Conservation (phyloP, 2,888 invertebrate genomes). For the Strigamia transsilvanica region DNA sequence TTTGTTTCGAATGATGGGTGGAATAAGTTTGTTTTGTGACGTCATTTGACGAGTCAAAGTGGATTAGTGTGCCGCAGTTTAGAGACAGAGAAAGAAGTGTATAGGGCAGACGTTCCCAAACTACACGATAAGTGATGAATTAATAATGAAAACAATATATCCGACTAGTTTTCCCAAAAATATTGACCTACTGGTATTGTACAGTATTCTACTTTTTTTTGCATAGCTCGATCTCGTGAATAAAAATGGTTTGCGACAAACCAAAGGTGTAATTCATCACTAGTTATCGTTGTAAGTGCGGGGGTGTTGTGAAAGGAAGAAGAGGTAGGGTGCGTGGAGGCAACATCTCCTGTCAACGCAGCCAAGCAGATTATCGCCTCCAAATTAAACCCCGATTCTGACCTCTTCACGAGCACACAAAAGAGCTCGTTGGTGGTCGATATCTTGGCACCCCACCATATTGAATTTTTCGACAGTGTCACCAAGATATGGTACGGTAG, state of each 20-base stretch:
- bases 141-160: too few relatives aligned
- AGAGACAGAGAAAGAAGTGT: too few relatives aligned
- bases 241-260: too few relatives aligned
- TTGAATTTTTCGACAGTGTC: constrained; percentile 53
- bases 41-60: neutral
- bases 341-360: constrained; percentile 51
- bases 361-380: constrained; percentile 50
- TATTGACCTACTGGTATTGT: too few relatives aligned
- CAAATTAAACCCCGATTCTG: constrained; percentile 54
- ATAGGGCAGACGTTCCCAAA: too few relatives aligned
- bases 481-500: constrained; percentile 50
- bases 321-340: constrained; percentile 12
- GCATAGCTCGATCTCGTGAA: too few relatives aligned
- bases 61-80: constrained; percentile 24
- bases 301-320: neutral
- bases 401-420: constrained; percentile 49
- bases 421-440: constrained; percentile 51
- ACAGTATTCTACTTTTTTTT: too few relatives aligned
- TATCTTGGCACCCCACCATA: constrained; percentile 53
- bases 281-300: constrained; percentile 16
- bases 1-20: neutral
- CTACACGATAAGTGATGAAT: too few relatives aligned
- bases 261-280: neutral
- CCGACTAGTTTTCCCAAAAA: too few relatives aligned
- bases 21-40: neutral